These are phyloP conservation scores for Tyrannus savana DNA, from an alignment of 2,113 vertebrate species.

Conservation along the genomic window DNA sequence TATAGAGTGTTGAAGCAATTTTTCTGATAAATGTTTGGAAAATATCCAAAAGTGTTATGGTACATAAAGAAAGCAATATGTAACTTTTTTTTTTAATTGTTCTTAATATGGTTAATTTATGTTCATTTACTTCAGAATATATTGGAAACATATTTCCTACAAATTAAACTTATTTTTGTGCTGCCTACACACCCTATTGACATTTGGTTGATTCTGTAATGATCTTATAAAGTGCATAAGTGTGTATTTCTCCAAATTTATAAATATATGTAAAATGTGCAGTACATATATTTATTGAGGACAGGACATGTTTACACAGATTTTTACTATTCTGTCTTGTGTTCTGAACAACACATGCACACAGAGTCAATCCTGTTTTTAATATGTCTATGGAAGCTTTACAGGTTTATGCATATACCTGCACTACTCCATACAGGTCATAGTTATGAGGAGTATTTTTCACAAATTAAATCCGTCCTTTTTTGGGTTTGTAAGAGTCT, in stretches of 20 bases:
- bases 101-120: slow-evolving; percentile 11
- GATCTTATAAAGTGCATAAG: background rate
- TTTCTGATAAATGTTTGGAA: slow-evolving; percentile 55
- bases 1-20: background rate
- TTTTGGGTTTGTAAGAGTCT: background rate
- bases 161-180: background rate
- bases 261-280: background rate
- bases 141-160: background rate
- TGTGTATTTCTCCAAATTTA: background rate
- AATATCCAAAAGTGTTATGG: slow-evolving; percentile 11
- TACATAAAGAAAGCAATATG: background rate
- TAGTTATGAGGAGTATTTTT: background rate
- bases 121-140: background rate
- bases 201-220: background rate
- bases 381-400: background rate
- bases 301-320: background rate
- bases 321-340: background rate
- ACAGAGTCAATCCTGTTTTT: background rate
- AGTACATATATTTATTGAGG: background rate
- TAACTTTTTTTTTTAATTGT: background rate
- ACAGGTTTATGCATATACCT: background rate
- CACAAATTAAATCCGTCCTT: background rate
- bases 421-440: background rate
- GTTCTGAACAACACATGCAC: background rate
- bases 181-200: background rate